Conservation (phyloP, 2,113 vertebrate genomes). For the Amphiprion ocellaris region DNA sequence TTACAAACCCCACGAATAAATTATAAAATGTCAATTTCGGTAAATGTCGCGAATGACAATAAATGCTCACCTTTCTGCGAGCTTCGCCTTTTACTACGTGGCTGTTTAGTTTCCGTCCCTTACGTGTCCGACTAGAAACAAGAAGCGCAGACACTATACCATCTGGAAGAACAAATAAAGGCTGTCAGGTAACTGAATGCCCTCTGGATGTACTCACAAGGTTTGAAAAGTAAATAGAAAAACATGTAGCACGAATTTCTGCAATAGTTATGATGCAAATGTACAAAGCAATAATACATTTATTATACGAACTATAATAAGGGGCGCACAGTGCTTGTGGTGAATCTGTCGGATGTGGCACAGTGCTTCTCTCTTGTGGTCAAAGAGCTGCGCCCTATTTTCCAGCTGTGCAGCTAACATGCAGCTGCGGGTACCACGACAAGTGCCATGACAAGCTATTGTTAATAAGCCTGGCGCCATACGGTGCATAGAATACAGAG, state of each 20-base stretch:
- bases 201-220: not conserved
- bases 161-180: not conserved
- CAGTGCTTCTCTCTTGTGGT: constrained; percentile 35
- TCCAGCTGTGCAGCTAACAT: constrained; percentile 13
- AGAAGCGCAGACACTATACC: not conserved
- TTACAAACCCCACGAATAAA: not conserved
- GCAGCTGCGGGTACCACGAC: not conserved
- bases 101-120: constrained; percentile 77
- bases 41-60: constrained; percentile 34
- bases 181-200: accelerated
- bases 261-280: not conserved
- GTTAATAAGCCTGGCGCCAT: not conserved
- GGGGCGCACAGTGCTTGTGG: not conserved
- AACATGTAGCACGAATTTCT: not conserved
- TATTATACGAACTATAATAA: constrained; percentile 11
- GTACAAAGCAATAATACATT: too few relatives aligned
- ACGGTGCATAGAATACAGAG: not conserved
- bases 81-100: constrained; percentile 82
- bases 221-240: not conserved
- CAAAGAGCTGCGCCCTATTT: constrained; percentile 35
- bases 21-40: constrained; percentile 51
- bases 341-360: not conserved
- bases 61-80: constrained; percentile 69
- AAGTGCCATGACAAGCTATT: not conserved
- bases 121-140: constrained; percentile 77